phyloP scores from a whole-genome alignment of 2,113 vertebrate genomes.

The Marcusenius ussheri region DNA sequence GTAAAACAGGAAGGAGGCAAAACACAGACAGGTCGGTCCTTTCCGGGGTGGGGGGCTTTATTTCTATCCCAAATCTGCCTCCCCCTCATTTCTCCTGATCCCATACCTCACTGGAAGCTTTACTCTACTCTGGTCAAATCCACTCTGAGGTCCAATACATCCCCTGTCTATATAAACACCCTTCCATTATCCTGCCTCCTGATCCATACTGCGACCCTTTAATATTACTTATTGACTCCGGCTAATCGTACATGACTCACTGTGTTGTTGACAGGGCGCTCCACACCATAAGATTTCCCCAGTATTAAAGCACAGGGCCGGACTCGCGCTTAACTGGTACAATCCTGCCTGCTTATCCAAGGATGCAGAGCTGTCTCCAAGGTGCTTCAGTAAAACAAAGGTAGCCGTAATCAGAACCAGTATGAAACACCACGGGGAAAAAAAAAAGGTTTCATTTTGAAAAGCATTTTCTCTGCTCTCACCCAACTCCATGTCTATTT shows the following conservation, averaged over 20 bases:
- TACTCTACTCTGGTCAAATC: constrained; percentile 1
- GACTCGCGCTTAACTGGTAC: constrained; percentile 42
- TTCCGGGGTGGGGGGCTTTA: not conserved
- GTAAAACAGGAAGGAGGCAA: not conserved
- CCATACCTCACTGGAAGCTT: not conserved
- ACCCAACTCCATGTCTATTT: constrained; percentile 60
- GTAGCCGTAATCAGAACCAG: constrained; percentile 55
- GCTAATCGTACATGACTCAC: constrained; percentile 2
- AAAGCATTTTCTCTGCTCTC: constrained; percentile 59
- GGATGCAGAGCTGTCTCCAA: constrained; percentile 39
- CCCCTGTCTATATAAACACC: not conserved
- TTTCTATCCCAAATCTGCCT: not conserved
- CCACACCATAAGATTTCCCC: not conserved
- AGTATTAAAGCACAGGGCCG: not conserved
- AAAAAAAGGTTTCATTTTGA: constrained; percentile 53
- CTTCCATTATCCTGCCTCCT: not conserved
- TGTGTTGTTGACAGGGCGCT: not conserved
- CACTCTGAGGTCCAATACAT: not conserved
- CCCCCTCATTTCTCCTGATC: not conserved
- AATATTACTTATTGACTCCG: constrained; percentile 4
- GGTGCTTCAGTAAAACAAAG: constrained; percentile 49
- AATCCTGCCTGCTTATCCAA: constrained; percentile 51
- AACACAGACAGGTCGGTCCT: not conserved
- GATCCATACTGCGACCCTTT: not conserved
- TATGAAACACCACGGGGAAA: constrained; percentile 47